Base-by-base conservation (phyloP, 2,888 invertebrate genomes). In the Mylabris sibirica region DNA sequence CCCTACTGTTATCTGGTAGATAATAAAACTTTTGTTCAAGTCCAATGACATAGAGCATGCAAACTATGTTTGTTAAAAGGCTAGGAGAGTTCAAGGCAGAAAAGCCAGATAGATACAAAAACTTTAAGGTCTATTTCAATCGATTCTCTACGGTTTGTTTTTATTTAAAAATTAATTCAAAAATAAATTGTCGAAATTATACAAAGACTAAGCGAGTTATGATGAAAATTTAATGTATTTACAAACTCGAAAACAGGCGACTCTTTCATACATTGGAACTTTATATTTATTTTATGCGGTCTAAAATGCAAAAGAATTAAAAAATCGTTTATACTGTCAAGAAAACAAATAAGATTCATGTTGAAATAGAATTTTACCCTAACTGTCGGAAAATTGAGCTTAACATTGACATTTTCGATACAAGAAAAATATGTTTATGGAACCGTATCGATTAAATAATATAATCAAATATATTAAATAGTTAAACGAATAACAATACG, bases 1-100 rank as follows among this genome's bases (percentile, higher is more conserved):
- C 41, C 6, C 44, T 61, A 53, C 5, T 53, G 57, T 64, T 67
- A 67, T 67, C 67, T 64, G 8, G 38, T 60, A 59, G 64, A 68
- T 68, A 68, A 61, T 38, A 61, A 60, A 61, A 38, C 41, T 41
- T 60, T 61, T 41, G 61, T 61, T 17, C 61, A 41, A 38, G 35
- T 61, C 35, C 38, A 34, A 22, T n/a, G 38, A 60, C 49, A 49
- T 49, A 49, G n/a, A n/a, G 20, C 61, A 61, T 61, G 61, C 61
- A 61, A 61, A 35, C 34, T 11, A 61, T 22, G 61, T 61, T 60
- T n/a, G 38, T n/a, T 17, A 34, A 60, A 22, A 60, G 35, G 35
- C 11, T 4, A n/a, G 53, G 11, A 49, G 22, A 53, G 53, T 53
- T 53, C 53, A 53, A 53, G 53, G 53, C 5, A 53, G 12, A 24